A percentile compares a stretch with the other conserved stretches of the same genome.
phyloP scores from a whole-genome alignment of 1,140 invertebrate genomes.

The Pteromalus puparum region DNA sequence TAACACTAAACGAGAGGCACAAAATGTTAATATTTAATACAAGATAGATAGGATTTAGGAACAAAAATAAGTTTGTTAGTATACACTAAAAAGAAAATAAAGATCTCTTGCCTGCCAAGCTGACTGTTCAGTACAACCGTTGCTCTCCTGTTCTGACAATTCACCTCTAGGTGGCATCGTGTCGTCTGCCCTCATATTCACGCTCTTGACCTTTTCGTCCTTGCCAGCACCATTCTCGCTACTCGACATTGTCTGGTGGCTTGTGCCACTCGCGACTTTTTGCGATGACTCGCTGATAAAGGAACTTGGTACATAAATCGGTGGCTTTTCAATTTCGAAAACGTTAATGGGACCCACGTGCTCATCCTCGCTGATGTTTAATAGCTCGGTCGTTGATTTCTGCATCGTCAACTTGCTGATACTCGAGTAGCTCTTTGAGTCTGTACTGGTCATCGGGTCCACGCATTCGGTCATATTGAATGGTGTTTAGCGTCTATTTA shows the following conservation, averaged over 20 bases:
- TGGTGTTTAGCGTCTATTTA: too few relatives aligned
- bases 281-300: conserved; percentile 74
- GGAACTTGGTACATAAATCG: conserved; percentile 73
- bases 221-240: conserved; percentile 76
- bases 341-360: conserved; percentile 73
- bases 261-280: conserved; percentile 73
- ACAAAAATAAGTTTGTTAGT: background rate
- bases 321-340: conserved; percentile 74
- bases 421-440: conserved; percentile 65
- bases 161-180: conserved; percentile 89
- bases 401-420: conserved; percentile 63
- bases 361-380: conserved; percentile 74
- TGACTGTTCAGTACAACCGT: conserved; percentile 81
- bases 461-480: conserved; percentile 66
- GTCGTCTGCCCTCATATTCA: conserved; percentile 88
- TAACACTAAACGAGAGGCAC: conserved; percentile 67
- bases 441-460: conserved; percentile 64
- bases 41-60: background rate
- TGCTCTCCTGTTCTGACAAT: conserved; percentile 88
- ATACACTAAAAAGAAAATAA: background rate
- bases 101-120: conserved; percentile 77
- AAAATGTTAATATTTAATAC: conserved; percentile 2
- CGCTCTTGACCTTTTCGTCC: conserved; percentile 78
- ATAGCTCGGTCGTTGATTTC: conserved; percentile 69
- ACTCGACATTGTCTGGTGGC: conserved; percentile 73